These are phyloP conservation scores for Oikopleura dioica DNA, from an alignment of 23 tunicate genomes.

Conservation along the genomic window DNA sequence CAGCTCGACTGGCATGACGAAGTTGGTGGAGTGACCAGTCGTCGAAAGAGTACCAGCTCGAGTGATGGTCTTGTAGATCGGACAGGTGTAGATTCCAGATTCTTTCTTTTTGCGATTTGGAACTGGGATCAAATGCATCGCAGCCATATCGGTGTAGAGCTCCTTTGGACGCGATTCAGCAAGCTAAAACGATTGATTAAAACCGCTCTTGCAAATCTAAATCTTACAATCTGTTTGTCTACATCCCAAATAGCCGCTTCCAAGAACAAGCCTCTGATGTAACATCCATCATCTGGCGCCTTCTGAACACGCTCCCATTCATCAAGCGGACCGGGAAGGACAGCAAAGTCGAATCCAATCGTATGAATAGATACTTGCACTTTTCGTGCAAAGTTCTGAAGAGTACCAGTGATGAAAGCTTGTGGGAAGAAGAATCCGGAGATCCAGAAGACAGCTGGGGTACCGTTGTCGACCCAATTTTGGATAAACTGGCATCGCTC, in stretches of 20 bases:
- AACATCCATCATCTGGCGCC: slow-evolving; percentile 72
- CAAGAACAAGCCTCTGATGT: slow-evolving; percentile 69
- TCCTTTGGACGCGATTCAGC: slow-evolving; percentile 75
- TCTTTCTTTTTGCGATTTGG: background rate
- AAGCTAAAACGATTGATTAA: slow-evolving; percentile 1
- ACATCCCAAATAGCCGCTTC: slow-evolving; percentile 93
- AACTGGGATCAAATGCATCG: slow-evolving; percentile 74
- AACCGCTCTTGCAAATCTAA: background rate
- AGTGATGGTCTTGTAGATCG: slow-evolving; percentile 89
- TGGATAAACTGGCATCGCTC: slow-evolving; percentile 72
- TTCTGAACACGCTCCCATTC: slow-evolving; percentile 34
- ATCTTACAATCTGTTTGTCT: slow-evolving; percentile 13
- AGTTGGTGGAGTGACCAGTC: slow-evolving; percentile 98
- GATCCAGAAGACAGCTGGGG: slow-evolving; percentile 91
- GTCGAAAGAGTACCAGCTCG: slow-evolving; percentile 93
- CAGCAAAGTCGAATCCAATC: slow-evolving; percentile 73
- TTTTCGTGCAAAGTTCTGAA: slow-evolving; percentile 89
- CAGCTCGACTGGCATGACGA: slow-evolving; percentile 91
- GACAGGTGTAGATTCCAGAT: slow-evolving; percentile 54
- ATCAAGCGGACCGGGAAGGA: slow-evolving; percentile 15
- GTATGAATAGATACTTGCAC: slow-evolving; percentile 79
- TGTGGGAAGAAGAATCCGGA: slow-evolving; percentile 99
- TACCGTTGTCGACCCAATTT: slow-evolving; percentile 76
- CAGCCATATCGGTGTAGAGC: slow-evolving; percentile 97
- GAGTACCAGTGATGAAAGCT: slow-evolving; percentile 95